Evolutionary conservation across 2,888 invertebrate genomes (phyloP), one percentile per base, ranked within the genome.

Genomic region (Amiota mariae): DNA sequence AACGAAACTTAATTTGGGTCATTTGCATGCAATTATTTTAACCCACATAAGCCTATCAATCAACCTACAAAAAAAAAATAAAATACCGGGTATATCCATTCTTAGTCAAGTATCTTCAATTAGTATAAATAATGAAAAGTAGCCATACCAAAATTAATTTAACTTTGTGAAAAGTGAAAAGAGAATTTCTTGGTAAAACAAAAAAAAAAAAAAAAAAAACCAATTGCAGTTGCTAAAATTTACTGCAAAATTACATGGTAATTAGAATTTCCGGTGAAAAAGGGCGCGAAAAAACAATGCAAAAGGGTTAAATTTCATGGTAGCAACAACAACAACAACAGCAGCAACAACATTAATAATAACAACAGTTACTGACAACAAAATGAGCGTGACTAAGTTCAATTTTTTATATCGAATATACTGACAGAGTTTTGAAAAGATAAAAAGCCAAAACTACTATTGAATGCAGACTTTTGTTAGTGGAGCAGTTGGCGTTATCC

Each of bases 121-220:
- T 1, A 36, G 1, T 36, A 36, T 36, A 36, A 36, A 36, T 36
- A 36, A 36, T 36, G 6, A 36, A 36, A 36, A 6, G 36, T 18
- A 54, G 9, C 54, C 13, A 13, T n/a, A 54, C 4, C 59, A 20
- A 59, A 6, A 20, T 20, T 11, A 4, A 59, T 4, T n/a, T 20
- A 63, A 24, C 13, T 15, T 63, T 15, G 6, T 15, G 18, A 20
- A 68, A 36, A n/a, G 46, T 20, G 13, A 24, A 18, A 64, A 64
- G n/a, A 36, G 36, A 59, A 59, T 15, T 59, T 11, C 47, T 15
- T 18, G 13, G 20, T 59, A 82, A 84, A 74, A 82, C 78, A 82
- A 84, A 82, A 74, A 82, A 79, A 82, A 84, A 82, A 82, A 82
- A 79, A 75, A 18, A 59, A 15, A 73, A 78, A 82, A 82, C 81